Evolutionary conservation across 2,888 invertebrate genomes (phyloP).

Genomic region (Megalurothrips usitatus): DNA sequence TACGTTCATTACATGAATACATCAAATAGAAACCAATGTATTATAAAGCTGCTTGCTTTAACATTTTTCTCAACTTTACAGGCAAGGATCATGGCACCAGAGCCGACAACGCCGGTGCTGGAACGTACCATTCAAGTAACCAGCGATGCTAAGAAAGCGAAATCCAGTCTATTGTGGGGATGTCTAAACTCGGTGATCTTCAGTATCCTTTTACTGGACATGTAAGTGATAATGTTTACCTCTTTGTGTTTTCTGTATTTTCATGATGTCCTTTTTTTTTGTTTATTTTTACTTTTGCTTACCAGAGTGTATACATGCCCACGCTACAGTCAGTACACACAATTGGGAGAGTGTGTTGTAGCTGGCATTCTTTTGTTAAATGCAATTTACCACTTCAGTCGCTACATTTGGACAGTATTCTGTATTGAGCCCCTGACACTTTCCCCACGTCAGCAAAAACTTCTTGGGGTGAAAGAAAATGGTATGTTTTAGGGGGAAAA

Average conservation of each 20-base stretch:
- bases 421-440: constrained; percentile 49
- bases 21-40: no score
- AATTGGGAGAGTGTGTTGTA: constrained; percentile 36
- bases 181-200: constrained; percentile 54
- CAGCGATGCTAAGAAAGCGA: constrained; percentile 2
- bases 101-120: neutral
- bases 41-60: neutral
- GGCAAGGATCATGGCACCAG: neutral
- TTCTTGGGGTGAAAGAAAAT: constrained; percentile 52
- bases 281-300: constrained; percentile 28
- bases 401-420: constrained; percentile 49
- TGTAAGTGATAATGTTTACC: constrained; percentile 51
- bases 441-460: constrained; percentile 51
- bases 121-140: neutral
- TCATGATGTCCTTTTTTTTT: neutral
- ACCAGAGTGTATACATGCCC: constrained; percentile 37
- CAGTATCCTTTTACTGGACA: constrained; percentile 54
- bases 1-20: no score
- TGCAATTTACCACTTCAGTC: constrained; percentile 46
- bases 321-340: constrained; percentile 35
- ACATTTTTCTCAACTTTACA: neutral
- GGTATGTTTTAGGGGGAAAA: constrained; percentile 44
- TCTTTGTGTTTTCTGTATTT: neutral
- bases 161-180: constrained; percentile 48
- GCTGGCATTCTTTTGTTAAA: constrained; percentile 37